Percentiles rank a stretch among this genome's conserved stretches.
phyloP scores from a whole-genome alignment of 2,113 vertebrate species.

The Chlamydotis undulata region DNA sequence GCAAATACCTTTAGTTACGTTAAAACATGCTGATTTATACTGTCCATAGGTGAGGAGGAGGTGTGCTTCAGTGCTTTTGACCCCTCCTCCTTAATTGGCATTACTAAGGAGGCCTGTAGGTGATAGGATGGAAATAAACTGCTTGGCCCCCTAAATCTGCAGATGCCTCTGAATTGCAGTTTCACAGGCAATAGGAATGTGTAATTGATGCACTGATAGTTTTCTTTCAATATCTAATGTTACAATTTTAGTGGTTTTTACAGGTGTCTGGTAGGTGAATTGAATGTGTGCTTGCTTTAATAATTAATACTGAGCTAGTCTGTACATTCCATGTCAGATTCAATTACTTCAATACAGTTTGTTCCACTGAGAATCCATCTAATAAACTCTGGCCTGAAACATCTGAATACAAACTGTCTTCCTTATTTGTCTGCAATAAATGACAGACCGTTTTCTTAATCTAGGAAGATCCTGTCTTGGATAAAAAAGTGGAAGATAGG shows the following conservation, averaged over 20 bases:
- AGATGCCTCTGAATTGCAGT: neutral
- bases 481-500: constrained; percentile 15
- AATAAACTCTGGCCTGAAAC: neutral
- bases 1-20: neutral
- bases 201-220: neutral
- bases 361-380: neutral
- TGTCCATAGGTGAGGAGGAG: neutral
- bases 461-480: constrained; percentile 63
- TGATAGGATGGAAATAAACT: neutral
- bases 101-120: neutral
- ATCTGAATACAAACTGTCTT: neutral
- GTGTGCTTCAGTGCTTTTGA: neutral
- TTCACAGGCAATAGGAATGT: neutral
- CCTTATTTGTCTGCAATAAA: neutral
- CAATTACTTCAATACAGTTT: neutral
- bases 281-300: neutral
- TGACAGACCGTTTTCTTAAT: neutral
- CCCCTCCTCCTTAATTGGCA: neutral
- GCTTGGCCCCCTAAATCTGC: neutral
- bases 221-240: neutral
- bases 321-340: rapidly evolving
- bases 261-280: neutral
- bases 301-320: neutral
- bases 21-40: neutral
- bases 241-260: neutral